These are phyloP conservation scores for Physeter macrocephalus DNA, from an alignment of 2,113 vertebrate genomes.

Conservation along the genomic window DNA sequence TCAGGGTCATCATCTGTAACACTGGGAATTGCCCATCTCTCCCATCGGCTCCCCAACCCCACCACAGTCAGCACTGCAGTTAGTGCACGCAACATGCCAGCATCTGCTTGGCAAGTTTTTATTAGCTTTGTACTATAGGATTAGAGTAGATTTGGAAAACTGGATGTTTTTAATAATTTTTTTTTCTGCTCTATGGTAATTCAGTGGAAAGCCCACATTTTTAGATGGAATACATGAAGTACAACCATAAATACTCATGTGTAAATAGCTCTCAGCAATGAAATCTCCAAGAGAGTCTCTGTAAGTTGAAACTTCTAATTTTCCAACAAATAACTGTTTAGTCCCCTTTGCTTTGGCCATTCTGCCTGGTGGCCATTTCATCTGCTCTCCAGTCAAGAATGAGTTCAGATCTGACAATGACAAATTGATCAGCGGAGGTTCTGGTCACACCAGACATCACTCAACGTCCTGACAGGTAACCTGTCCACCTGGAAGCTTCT, in stretches of 20 bases:
- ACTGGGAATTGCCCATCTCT: background rate
- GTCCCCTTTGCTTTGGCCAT: conserved; percentile 20
- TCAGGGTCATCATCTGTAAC: background rate
- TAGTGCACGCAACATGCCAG: accelerated
- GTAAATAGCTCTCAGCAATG: conserved; percentile 21
- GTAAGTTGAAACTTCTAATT: conserved; percentile 31
- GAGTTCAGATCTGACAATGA: conserved; percentile 45
- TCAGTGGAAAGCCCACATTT: conserved; percentile 32
- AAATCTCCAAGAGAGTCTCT: background rate
- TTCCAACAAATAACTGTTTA: conserved; percentile 45
- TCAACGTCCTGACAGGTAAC: conserved; percentile 44
- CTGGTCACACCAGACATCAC: background rate
- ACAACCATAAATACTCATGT: background rate
- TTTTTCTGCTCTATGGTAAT: background rate
- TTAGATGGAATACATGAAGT: background rate
- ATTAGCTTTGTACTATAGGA: background rate
- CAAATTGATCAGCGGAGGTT: conserved; percentile 32
- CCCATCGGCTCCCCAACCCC: accelerated
- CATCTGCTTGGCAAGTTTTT: background rate
- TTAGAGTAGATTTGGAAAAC: background rate
- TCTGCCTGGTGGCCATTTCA: conserved; percentile 34
- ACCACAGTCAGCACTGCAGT: accelerated
- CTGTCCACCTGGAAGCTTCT: background rate
- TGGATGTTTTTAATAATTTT: background rate
- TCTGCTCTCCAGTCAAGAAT: conserved; percentile 52